Percentiles rank a stretch among this genome's conserved stretches.
Conservation (phyloP, 2,113 vertebrate genomes). For the Ammospiza nelsoni region DNA sequence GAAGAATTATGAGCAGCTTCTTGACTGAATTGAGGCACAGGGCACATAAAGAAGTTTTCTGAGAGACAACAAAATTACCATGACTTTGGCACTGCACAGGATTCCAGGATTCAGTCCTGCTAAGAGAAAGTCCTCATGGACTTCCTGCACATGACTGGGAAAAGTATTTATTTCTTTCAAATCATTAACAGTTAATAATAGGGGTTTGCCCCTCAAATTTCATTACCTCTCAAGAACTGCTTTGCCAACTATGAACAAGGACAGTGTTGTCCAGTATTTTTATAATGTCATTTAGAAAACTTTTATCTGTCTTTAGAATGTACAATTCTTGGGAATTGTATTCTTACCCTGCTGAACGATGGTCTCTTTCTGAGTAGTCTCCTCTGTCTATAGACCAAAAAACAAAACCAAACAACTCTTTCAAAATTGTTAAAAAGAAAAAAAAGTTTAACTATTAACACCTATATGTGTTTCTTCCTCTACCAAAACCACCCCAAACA, state of each 20-base stretch:
- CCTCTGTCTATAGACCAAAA: slow-evolving; percentile 54
- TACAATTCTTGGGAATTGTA: not conserved
- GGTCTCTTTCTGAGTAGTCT: not conserved
- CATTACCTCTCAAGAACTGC: not conserved
- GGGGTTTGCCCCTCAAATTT: not conserved
- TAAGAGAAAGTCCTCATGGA: not conserved
- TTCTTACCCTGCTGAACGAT: slow-evolving; percentile 44
- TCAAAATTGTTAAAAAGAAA: not conserved
- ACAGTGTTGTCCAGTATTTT: not conserved
- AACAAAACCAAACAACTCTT: not conserved
- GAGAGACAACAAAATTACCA: not conserved
- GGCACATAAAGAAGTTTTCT: not conserved
- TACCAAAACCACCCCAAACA: not conserved
- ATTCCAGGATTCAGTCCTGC: not conserved
- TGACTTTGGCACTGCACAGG: not conserved
- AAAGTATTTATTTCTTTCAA: not conserved
- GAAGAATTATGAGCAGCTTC: not conserved
- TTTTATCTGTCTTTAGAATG: not conserved
- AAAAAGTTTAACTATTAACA: not conserved
- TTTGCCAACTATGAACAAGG: not conserved
- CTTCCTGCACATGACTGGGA: not conserved
- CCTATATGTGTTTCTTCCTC: not conserved
- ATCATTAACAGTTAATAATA: not conserved
- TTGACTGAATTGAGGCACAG: not conserved
- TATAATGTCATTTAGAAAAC: not conserved